Conservation (phyloP, 2,113 vertebrate species). For the Rhea pennata region DNA sequence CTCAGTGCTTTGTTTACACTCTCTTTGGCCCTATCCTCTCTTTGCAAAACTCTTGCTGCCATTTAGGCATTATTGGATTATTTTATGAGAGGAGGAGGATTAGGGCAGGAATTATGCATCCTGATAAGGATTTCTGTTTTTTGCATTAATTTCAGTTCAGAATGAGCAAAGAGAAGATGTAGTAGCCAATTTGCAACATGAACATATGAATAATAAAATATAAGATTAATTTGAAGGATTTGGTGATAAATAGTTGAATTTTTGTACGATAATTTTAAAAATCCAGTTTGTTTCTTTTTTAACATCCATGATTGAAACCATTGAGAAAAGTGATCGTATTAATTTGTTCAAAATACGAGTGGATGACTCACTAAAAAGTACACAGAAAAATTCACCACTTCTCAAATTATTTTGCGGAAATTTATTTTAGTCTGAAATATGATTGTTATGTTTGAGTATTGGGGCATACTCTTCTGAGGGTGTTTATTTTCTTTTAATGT, state of each 20-base stretch:
- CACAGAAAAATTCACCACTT: not conserved
- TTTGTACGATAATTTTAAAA: constrained; percentile 52
- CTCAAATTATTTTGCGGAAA: not conserved
- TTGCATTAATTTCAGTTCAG: not conserved
- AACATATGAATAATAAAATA: not conserved
- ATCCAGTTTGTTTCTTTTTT: constrained; percentile 20
- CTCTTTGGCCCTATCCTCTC: not conserved
- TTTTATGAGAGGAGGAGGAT: not conserved
- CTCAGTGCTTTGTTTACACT: not conserved
- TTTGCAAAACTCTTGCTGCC: not conserved
- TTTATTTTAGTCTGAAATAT: not conserved
- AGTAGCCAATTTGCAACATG: not conserved
- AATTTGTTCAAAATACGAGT: not conserved
- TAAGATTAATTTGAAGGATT: constrained; percentile 24
- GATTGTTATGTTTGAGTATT: not conserved
- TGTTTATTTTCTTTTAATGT: not conserved
- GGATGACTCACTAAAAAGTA: not conserved
- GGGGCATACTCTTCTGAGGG: not conserved
- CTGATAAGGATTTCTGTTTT: not conserved
- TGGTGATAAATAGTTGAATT: constrained; percentile 34
- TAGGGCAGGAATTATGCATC: not conserved
- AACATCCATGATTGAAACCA: not conserved
- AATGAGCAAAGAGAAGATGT: not conserved
- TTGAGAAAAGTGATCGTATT: constrained; percentile 13
- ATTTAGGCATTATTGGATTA: not conserved